Conservation (phyloP, 2,888 invertebrate genomes). For the Agriotes lineatus region DNA sequence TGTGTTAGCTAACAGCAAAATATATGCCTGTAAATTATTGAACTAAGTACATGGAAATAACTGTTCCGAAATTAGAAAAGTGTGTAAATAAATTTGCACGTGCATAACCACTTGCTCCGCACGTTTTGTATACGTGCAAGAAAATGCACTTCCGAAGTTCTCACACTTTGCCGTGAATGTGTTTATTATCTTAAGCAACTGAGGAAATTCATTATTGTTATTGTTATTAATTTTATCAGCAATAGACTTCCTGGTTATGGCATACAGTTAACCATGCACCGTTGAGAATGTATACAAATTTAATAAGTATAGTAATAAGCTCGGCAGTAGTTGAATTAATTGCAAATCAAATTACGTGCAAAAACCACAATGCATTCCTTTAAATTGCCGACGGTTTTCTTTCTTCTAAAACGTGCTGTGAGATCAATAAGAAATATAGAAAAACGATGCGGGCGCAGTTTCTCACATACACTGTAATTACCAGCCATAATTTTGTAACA, state of each 20-base stretch:
- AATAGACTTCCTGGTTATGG: background rate
- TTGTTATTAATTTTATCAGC: background rate
- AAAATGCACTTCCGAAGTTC: background rate
- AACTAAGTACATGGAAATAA: background rate
- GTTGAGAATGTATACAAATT: no score
- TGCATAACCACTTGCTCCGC: background rate
- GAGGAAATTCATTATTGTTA: background rate
- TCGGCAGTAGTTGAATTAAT: no score
- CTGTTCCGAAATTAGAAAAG: conserved; percentile 14
- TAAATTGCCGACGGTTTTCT: no score
- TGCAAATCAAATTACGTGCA: no score
- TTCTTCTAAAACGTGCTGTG: background rate
- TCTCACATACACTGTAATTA: no score
- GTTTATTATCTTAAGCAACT: conserved; percentile 13
- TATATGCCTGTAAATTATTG: background rate
- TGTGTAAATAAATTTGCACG: conserved; percentile 7
- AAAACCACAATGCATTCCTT: no score
- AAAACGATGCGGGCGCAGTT: background rate
- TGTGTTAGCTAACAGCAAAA: background rate
- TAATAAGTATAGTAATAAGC: no score
- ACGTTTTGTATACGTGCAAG: conserved; percentile 13
- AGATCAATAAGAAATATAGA: background rate
- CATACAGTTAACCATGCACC: no score
- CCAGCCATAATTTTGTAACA: no score
- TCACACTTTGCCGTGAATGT: conserved; percentile 21